phyloP scores from a whole-genome alignment of 2,113 vertebrate species.

The Pelvicachromis taeniatus region DNA sequence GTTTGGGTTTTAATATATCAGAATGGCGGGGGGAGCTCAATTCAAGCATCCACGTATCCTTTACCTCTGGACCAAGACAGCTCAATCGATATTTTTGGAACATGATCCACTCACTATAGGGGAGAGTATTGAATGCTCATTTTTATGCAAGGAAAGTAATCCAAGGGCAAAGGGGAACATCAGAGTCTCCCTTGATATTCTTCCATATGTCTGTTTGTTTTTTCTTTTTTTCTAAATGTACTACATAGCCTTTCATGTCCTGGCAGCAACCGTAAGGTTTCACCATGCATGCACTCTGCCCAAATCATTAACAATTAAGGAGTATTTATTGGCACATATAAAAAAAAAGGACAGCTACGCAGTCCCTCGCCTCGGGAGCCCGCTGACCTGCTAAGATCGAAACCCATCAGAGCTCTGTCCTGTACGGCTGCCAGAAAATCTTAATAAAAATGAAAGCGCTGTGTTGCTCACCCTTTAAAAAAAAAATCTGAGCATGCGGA shows the following conservation, averaged over 20 bases:
- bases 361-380: not conserved
- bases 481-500: not conserved
- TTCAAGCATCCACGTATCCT: not conserved
- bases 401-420: constrained; percentile 21
- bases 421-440: constrained; percentile 16
- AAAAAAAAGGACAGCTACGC: not conserved
- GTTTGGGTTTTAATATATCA: not conserved
- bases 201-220: not conserved
- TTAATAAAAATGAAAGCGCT: not conserved
- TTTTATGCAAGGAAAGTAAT: not conserved
- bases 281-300: not conserved
- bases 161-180: not conserved
- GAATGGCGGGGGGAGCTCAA: not conserved
- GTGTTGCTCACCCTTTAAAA: not conserved
- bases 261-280: not conserved
- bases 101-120: not conserved
- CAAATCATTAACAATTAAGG: constrained; percentile 23
- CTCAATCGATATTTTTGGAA: constrained; percentile 4
- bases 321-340: constrained; percentile 23
- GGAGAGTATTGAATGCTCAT: not conserved
- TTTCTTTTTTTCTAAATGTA: not conserved
- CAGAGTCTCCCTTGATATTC: not conserved
- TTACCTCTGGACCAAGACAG: not conserved
- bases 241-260: not conserved
- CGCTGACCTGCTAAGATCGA: constrained; percentile 3